These are phyloP conservation scores for Cassiopea xamachana DNA, from an alignment of 30 jellyfish, hydroid and myxozoan species.

Conservation along the genomic window DNA sequence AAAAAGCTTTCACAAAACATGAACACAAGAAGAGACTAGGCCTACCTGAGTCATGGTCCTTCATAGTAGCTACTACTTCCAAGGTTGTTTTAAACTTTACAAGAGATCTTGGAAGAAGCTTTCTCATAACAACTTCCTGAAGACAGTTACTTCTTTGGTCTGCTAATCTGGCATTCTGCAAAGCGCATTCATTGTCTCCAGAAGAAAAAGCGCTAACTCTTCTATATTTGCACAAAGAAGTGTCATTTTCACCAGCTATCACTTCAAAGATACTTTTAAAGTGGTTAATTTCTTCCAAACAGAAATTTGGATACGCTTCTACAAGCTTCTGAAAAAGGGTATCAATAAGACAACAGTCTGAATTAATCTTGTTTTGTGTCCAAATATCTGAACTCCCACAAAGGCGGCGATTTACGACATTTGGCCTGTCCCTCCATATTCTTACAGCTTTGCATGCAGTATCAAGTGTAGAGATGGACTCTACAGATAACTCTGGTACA, in stretches of 20 bases:
- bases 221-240: background rate
- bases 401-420: constrained; percentile 82
- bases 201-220: too few species aligned
- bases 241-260: background rate
- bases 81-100: constrained; percentile 45
- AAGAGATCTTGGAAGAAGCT: constrained; percentile 74
- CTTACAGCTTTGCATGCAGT: constrained; percentile 75
- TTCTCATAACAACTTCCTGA: constrained; percentile 12
- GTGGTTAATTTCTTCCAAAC: background rate
- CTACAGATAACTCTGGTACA: background rate
- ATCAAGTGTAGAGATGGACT: constrained; percentile 30
- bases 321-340: background rate
- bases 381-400: constrained; percentile 76
- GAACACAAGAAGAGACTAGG: too few species aligned
- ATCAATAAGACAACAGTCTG: background rate
- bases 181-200: too few species aligned
- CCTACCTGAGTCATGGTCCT: background rate
- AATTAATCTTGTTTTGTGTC: background rate
- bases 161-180: too few species aligned
- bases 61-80: constrained; percentile 27
- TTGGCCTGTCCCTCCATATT: constrained; percentile 85
- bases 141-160: background rate
- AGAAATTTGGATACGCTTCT: background rate
- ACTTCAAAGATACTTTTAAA: background rate
- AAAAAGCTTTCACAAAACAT: too few species aligned